Evolutionary conservation across 92 coral and sea anemone genomes (phyloP).

Genomic region (Porites rus): DNA sequence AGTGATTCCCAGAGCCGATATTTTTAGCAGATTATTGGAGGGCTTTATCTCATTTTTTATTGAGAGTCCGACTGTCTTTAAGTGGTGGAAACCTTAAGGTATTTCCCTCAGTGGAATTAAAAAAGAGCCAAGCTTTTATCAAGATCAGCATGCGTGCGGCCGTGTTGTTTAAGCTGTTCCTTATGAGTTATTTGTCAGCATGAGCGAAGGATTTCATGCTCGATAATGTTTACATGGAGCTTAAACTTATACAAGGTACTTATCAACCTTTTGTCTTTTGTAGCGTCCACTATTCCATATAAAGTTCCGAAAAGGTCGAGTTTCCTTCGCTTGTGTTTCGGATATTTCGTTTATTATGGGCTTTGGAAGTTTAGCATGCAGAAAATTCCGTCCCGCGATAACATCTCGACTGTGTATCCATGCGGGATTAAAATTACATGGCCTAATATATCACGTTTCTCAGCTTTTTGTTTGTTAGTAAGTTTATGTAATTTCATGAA

Average conservation of each 20-base stretch:
- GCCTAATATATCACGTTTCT: too few relatives aligned
- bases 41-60: background rate
- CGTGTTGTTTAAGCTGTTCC: background rate
- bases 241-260: constrained; percentile 30
- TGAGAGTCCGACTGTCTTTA: too few relatives aligned
- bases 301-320: background rate
- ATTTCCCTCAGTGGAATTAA: background rate
- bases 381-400: constrained; percentile 17
- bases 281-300: background rate
- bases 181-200: constrained; percentile 9
- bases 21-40: background rate
- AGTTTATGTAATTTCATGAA: background rate
- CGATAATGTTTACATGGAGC: constrained; percentile 29
- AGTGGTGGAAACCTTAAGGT: background rate
- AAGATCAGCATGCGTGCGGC: constrained; percentile 11
- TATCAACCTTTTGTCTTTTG: background rate
- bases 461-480: background rate
- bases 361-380: constrained; percentile 2
- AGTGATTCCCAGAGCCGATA: background rate
- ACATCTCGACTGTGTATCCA: background rate
- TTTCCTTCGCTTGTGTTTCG: constrained; percentile 15
- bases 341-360: background rate
- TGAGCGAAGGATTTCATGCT: constrained; percentile 25
- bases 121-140: too few relatives aligned
- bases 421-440: background rate